These are phyloP conservation scores for Paracanthobrama guichenoti DNA, from an alignment of 2,113 vertebrate genomes.

Conservation along the genomic window DNA sequence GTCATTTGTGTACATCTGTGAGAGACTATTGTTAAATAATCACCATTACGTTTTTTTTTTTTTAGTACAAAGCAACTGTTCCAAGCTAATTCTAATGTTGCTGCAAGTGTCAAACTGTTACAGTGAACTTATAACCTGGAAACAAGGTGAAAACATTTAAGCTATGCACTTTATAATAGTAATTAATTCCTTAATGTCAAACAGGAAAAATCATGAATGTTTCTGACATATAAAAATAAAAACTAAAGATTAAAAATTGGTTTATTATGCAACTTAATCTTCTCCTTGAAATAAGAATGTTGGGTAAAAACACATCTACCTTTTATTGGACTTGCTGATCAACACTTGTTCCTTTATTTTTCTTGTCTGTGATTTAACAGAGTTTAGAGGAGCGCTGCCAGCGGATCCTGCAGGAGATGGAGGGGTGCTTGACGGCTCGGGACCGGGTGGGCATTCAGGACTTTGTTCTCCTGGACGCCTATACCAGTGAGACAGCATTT, in stretches of 20 bases:
- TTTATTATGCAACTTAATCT: background rate
- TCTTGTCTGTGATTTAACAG: constrained; percentile 65
- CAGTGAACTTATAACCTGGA: no score
- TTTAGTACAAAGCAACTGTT: no score
- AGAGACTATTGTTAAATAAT: background rate
- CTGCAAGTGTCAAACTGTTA: background rate
- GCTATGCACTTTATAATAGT: no score
- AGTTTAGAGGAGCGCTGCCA: constrained; percentile 79
- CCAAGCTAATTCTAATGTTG: no score
- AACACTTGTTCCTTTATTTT: background rate
- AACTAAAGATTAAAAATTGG: background rate
- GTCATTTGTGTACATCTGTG: background rate
- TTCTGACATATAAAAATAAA: no score
- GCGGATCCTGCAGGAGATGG: constrained; percentile 82
- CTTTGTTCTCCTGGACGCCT: constrained; percentile 88
- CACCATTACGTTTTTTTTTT: background rate
- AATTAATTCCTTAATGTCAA: no score
- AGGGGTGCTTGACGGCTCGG: constrained; percentile 87
- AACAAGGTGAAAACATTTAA: no score
- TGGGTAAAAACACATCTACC: background rate
- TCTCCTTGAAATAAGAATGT: background rate
- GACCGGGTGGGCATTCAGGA: constrained; percentile 95
- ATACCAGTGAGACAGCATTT: constrained; percentile 90
- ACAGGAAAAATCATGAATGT: no score
- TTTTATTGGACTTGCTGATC: background rate